These are phyloP conservation scores for Eledona agricola DNA, from an alignment of 2,888 invertebrate genomes.

Conservation along the genomic window DNA sequence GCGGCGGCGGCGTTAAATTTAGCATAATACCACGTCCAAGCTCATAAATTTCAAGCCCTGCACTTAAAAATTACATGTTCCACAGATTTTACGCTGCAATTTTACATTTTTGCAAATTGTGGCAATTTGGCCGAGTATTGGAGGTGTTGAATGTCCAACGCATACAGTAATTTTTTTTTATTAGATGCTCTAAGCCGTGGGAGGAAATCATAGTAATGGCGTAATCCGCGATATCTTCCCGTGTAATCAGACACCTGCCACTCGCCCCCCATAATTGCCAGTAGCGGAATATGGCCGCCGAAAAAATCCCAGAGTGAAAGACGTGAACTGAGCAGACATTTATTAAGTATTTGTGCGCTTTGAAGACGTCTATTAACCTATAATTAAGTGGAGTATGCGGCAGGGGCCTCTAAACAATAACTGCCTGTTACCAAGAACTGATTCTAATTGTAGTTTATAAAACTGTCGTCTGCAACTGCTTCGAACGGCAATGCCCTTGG, in stretches of 20 bases:
- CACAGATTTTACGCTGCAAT: conserved; percentile 10
- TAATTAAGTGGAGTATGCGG: conserved; percentile 31
- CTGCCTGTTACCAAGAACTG: conserved; percentile 19
- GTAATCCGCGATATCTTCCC: conserved; percentile 14
- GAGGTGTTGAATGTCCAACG: conserved; percentile 9
- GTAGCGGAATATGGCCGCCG: conserved; percentile 12
- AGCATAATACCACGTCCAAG: conserved; percentile 10
- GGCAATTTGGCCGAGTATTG: conserved; percentile 3
- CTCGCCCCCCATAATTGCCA: conserved; percentile 25
- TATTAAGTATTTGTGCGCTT: conserved; percentile 30
- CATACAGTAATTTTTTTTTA: background rate
- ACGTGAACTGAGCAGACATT: conserved; percentile 15
- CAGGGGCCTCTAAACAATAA: conserved; percentile 26
- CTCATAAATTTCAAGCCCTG: conserved; percentile 13
- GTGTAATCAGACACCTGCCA: conserved; percentile 28
- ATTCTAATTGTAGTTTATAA: conserved; percentile 34
- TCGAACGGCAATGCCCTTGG: conserved; percentile 32
- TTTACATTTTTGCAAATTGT: conserved; percentile 25
- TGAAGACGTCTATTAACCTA: conserved; percentile 28
- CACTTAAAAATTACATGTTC: conserved; percentile 20
- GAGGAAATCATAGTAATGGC: conserved; percentile 8
- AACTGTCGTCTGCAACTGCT: conserved; percentile 32
- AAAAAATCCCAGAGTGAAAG: conserved; percentile 17
- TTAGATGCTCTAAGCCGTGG: conserved; percentile 18
- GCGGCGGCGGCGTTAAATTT: conserved; percentile 8